Evolutionary conservation across 1,140 invertebrate genomes (phyloP).

Genomic region (Drosophila kohkoa): DNA sequence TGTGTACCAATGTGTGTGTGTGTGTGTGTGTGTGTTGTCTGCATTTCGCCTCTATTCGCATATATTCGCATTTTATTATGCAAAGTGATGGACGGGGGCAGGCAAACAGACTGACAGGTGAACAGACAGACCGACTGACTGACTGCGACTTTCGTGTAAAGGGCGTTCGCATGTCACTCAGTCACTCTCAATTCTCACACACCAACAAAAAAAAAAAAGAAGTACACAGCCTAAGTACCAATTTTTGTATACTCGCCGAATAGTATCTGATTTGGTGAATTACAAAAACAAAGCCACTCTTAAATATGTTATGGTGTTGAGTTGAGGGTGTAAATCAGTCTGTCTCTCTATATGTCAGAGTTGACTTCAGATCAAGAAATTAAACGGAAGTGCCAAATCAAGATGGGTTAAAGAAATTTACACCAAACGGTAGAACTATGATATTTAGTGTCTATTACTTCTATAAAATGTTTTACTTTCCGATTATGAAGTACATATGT

Average conservation of each 20-base stretch:
- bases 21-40: constrained; percentile 26
- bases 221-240: constrained; percentile 51
- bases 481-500: too few species aligned
- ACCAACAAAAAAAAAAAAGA: neutral
- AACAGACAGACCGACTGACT: constrained; percentile 21
- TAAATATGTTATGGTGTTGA: too few species aligned
- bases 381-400: constrained; percentile 65
- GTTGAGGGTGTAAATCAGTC: constrained; percentile 7
- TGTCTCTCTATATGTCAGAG: constrained; percentile 52
- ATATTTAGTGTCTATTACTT: neutral
- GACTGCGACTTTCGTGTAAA: constrained; percentile 37
- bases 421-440: neutral
- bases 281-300: constrained; percentile 13
- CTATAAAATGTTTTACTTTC: too few species aligned
- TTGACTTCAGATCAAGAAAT: constrained; percentile 31
- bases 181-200: constrained; percentile 33
- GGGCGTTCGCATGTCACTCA: constrained; percentile 77
- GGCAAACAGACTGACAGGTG: constrained; percentile 41
- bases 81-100: constrained; percentile 58
- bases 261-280: constrained; percentile 42
- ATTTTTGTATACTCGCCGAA: constrained; percentile 38
- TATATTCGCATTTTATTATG: constrained; percentile 84
- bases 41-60: constrained; percentile 70
- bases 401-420: constrained; percentile 7
- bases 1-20: constrained; percentile 13